Base-by-base conservation (phyloP, 2,113 vertebrate species). In the Seriola dumerili region DNA sequence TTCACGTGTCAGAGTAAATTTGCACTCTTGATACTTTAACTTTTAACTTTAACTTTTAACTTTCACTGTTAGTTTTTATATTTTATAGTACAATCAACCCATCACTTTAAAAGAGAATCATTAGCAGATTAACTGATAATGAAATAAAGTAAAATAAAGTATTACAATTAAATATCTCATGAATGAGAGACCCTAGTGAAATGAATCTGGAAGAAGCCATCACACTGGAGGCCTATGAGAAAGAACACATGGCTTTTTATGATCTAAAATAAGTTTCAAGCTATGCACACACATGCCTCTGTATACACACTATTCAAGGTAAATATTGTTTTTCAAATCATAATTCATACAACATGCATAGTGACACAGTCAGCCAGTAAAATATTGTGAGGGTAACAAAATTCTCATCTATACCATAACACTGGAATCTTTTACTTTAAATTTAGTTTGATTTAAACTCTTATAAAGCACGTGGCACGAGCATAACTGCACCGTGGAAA, bases 381-480 rank as follows among this genome's bases (percentile, higher is more conserved):
- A 76, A 62, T 5, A 1, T 23, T 57, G 19, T 5, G 0, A 38
- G 14, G 19, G 42, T 14, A 80, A 71, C 52, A 61, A 68, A 68
- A n/a, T 50, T 46, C 44, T 14, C 46, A 66, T 81, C 52, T 59
- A 2, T 23, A 50, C 76, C 78, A 29, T 69, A 57, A 74, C 63
- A 80, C 55, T 83, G 72, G 46, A 46, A 85, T 73, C 8, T 58
- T 69, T 83, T n/a, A 55, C 54, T 73, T 63, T 52, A 67, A 78
- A 84, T 84, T 38, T 34, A 81, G 38, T 29, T 34, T 48, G 69
- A 88, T 84, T 89, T 64, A 76, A 75, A 64, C 11, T 61, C 44
- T 55, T 70, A 78, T 65, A 66, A 78, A 88, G 40, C 55, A 54
- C 34, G 36, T 8, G 48, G 68, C 63, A 29, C 3, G 54, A 44